phyloP scores from a whole-genome alignment of 2,797 vertebrate genomes.

The Lophotriccus pileatus region DNA sequence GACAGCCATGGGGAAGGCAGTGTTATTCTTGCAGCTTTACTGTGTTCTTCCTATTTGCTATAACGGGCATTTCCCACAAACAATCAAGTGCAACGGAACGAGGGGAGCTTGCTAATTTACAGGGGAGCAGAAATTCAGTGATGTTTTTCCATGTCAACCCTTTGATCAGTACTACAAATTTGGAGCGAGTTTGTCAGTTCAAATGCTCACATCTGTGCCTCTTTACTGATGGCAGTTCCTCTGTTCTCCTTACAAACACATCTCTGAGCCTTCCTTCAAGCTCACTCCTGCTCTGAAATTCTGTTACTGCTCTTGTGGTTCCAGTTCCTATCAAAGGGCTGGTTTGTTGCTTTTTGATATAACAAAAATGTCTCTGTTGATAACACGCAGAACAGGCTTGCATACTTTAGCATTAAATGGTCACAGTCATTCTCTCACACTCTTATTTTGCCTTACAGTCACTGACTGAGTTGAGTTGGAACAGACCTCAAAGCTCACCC shows the following conservation, averaged over 20 bases:
- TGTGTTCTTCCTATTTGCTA: neutral
- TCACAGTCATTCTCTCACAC: neutral
- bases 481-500: neutral
- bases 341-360: neutral
- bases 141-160: neutral
- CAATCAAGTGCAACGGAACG: neutral
- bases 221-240: neutral
- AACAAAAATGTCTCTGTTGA: fast-evolving
- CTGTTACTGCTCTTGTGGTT: neutral
- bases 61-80: neutral
- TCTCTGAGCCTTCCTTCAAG: neutral
- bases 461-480: neutral
- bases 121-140: neutral
- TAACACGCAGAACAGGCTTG: neutral
- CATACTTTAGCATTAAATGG: neutral
- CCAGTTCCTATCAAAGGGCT: neutral
- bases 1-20: neutral
- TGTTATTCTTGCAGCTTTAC: neutral
- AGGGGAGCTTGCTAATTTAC: neutral
- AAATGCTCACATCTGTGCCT: neutral
- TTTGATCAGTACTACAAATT: neutral
- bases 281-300: neutral
- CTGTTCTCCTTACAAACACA: neutral
- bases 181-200: neutral
- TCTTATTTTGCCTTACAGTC: neutral